A percentile compares a stretch with the other conserved stretches of the same genome.
phyloP scores from a whole-genome alignment of 23 tunicate species.

The Styela clava region DNA sequence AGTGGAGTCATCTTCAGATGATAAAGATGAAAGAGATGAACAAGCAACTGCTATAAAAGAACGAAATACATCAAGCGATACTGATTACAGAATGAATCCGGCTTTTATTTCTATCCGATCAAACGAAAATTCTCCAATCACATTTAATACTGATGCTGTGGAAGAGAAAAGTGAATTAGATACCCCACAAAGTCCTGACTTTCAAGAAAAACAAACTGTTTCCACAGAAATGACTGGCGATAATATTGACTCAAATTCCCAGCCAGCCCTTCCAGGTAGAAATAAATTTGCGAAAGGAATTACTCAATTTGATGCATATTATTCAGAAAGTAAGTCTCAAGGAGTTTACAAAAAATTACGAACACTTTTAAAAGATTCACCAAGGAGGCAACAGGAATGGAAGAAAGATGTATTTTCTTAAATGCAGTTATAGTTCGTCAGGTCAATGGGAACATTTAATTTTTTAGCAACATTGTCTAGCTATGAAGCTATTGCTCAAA shows the following conservation, averaged over 20 bases:
- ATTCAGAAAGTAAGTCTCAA: slow-evolving; percentile 37
- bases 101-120: neutral
- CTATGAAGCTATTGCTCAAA: too few relatives aligned
- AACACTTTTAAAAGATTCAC: slow-evolving; percentile 32
- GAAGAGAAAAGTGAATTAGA: neutral
- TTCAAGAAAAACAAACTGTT: neutral
- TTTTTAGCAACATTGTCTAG: too few relatives aligned
- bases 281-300: slow-evolving; percentile 60
- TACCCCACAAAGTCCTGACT: neutral
- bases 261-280: slow-evolving; percentile 38
- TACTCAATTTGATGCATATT: slow-evolving; percentile 55
- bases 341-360: slow-evolving; percentile 48
- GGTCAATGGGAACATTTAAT: too few relatives aligned
- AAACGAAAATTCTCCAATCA: neutral
- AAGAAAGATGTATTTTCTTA: neutral
- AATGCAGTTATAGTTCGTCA: too few relatives aligned
- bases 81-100: slow-evolving; percentile 11
- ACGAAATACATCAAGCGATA: neutral
- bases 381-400: slow-evolving; percentile 29
- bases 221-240: neutral
- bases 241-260: neutral
- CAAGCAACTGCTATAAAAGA: neutral
- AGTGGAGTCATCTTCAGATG: neutral
- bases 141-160: neutral
- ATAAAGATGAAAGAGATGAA: too few relatives aligned